Base-by-base conservation (phyloP, 2,797 vertebrate genomes). In the Cossypha polioptera region DNA sequence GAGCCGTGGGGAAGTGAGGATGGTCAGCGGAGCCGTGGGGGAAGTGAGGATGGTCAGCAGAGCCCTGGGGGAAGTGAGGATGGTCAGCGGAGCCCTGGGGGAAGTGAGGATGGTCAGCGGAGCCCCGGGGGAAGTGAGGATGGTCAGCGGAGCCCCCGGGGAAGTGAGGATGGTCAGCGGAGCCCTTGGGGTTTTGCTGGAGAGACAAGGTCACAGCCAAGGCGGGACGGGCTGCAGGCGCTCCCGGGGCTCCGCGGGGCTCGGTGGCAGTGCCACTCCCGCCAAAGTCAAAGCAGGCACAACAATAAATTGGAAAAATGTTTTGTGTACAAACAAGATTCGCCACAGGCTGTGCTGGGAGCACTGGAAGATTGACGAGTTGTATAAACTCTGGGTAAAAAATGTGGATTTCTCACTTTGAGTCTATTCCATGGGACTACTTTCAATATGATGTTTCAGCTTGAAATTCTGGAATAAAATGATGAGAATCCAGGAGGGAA, bases 141-240 rank as follows among this genome's bases (percentile, higher is more conserved):
- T 20, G 40, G 11, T 19, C 15, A 26, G 42, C 8, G 17, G 17
- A 43, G 18, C 19, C 38, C 59, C 11, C 6, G 10, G 51, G 58
- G 45, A 53, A 42, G 45, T 1, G 20, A 33, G 28, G 42, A n/a
- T 26, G 35, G 11, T 16, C 17, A 29, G 55, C 38, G 14, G 22
- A 48, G 9, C 53, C 13, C 31, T 14, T 1, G 22, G 16, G 51
- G 51, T 18, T 50, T 31, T 66, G 53, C 47, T 42, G 65, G 51
- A 42, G 7, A 22, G 26, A 11, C 0, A 2, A 13, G 29, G 35
- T 40, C 50, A 3, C 3, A 1, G 3, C 11, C 1, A 0, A 16
- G 24, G 22, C 3, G 0, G 8, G n/a, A 2, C 10, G 8, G 12
- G 29, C 54, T 5, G 3, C 22, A 16, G 75, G 42, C 31, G 5